A percentile compares a stretch with the other conserved stretches of the same genome.
Conservation (phyloP, 2,888 invertebrate species). For the Caenorhabditis sp. region DNA sequence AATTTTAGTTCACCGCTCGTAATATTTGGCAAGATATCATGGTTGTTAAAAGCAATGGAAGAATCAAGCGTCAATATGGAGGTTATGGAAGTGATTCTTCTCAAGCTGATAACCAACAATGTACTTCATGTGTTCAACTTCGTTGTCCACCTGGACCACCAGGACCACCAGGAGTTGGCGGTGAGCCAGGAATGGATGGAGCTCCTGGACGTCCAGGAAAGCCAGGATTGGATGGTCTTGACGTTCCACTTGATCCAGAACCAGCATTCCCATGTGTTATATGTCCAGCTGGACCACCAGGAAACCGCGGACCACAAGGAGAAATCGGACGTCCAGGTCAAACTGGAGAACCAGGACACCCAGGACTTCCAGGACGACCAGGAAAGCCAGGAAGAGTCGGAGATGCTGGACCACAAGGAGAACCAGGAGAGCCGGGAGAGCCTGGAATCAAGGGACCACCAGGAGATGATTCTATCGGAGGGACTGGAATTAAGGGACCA, state of each 20-base stretch:
- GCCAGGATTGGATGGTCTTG: conserved; percentile 70
- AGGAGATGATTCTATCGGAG: conserved; percentile 69
- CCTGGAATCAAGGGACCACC: conserved; percentile 69
- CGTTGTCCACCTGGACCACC: conserved; percentile 70
- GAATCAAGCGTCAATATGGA: conserved; percentile 61
- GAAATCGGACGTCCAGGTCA: conserved; percentile 66
- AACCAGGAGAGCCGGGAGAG: conserved; percentile 66
- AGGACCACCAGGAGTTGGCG: conserved; percentile 69
- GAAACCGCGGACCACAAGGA: conserved; percentile 68
- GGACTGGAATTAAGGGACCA: conserved; percentile 70
- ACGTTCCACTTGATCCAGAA: conserved; percentile 70
- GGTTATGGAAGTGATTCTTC: conserved; percentile 33
- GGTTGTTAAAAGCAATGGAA: conserved; percentile 59
- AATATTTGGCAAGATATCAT: conserved; percentile 68
- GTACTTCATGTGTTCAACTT: conserved; percentile 68
- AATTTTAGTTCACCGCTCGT: conserved; percentile 63
- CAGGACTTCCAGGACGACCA: conserved; percentile 64
- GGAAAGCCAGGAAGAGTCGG: conserved; percentile 68
- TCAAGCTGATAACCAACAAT: conserved; percentile 58
- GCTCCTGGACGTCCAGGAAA: conserved; percentile 60
- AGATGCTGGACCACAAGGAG: conserved; percentile 64
- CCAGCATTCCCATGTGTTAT: conserved; percentile 71
- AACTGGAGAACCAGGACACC: conserved; percentile 64
- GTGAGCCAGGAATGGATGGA: conserved; percentile 62
- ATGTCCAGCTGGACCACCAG: conserved; percentile 70